A percentile compares a stretch with the other conserved stretches of the same genome.
Conservation (phyloP, 2,797 vertebrate species). For the Dendrocincla fuliginosa region DNA sequence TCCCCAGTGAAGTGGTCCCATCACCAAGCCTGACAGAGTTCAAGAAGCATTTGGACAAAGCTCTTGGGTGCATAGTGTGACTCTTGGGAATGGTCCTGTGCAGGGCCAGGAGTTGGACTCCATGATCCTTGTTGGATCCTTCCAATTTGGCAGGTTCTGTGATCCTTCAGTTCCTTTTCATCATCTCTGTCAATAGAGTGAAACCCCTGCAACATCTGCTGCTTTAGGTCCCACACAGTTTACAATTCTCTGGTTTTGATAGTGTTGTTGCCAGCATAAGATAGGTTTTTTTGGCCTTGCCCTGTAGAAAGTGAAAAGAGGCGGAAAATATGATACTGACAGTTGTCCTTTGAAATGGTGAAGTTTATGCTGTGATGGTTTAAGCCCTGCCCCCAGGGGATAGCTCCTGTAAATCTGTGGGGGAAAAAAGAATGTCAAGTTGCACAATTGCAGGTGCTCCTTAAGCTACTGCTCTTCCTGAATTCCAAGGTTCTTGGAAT, state of each 20-base stretch:
- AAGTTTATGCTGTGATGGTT: background rate
- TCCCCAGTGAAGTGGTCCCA: background rate
- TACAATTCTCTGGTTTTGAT: background rate
- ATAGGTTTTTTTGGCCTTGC: accelerated
- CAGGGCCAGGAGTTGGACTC: background rate
- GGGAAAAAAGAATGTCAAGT: background rate
- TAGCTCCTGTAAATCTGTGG: background rate
- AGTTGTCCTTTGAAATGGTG: background rate
- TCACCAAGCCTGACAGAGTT: background rate
- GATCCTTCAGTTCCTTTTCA: background rate
- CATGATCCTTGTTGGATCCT: background rate
- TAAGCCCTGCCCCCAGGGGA: background rate
- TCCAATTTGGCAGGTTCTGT: background rate
- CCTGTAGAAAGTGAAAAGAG: background rate
- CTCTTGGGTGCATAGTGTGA: background rate
- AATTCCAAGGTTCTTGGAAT: background rate
- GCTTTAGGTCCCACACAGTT: background rate
- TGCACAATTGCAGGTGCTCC: background rate
- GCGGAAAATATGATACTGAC: background rate
- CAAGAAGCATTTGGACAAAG: background rate
- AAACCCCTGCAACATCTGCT: background rate
- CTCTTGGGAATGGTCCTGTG: background rate
- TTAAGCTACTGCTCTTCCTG: background rate
- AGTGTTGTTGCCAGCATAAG: background rate
- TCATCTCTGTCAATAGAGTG: background rate